Base-by-base conservation (phyloP, 2,797 vertebrate genomes). In the Champsocephalus gunnari region DNA sequence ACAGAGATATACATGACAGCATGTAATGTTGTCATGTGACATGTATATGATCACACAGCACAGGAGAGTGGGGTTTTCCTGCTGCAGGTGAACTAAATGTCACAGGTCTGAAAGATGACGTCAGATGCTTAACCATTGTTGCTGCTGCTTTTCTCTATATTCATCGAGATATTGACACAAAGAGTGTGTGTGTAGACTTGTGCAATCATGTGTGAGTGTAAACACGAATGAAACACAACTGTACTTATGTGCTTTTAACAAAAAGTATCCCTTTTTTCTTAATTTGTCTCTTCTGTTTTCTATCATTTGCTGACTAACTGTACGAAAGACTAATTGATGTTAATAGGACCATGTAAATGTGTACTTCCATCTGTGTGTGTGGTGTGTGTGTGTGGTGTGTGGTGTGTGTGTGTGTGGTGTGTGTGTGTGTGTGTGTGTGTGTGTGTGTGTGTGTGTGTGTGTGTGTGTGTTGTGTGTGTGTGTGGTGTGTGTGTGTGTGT, bases 61-160 rank as follows among this genome's bases (percentile, higher is more conserved):
- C 51, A 24, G 34, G 38, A 66, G 51, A 47, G 49, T 43, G 44
- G 38, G 4, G n/a, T 50, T 69, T 73, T 68, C 60, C 14, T 10
- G 9, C 58, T 79, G 61, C 54, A 73, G 74, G 66, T 86, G 75
- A 62, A 19, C 11, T 64, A 81, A 88, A 88, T 82, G 75, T 82
- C 84, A 85, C 62, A 53, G 57, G 17, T 73, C 64, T 80, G 71
- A 12, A 38, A 66, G 54, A 77, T 44, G 43, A 73, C 57, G 72
- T 50, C 21, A 69, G 24, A 53, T 43, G 61, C 17, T 73, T 43
- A 84, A 72, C 59, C 13, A n/a, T 32, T 21, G 2, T 34, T 8
- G 51, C 8, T 14, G n/a, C 61, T 56, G 58, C 56, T 62, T 57
- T 19, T 45, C 73, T 79, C 13, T 48, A 13, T 7, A 0, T 3